A percentile compares a stretch with the other conserved stretches of the same genome.
Conservation (phyloP, 1,140 invertebrate species). For the Littorina saxatilis region DNA sequence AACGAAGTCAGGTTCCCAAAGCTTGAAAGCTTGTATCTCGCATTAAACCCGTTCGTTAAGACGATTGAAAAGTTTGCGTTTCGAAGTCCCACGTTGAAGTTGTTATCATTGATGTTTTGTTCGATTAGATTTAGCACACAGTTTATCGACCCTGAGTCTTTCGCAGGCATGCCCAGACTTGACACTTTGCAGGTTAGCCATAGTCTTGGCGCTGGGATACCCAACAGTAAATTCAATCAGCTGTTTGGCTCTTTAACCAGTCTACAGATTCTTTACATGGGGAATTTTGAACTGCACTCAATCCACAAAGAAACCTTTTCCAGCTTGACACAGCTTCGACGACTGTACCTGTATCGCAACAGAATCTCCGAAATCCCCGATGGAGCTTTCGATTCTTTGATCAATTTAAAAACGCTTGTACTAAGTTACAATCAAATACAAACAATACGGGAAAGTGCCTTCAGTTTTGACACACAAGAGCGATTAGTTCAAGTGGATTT, state of each 20-base stretch:
- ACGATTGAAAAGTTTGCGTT: neutral
- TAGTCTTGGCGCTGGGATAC: neutral
- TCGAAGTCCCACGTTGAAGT: neutral
- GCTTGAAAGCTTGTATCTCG: neutral
- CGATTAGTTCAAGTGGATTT: neutral
- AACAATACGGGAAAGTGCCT: neutral
- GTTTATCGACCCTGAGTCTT: neutral
- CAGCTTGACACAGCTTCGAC: neutral
- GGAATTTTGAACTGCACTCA: no score
- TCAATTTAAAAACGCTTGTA: neutral
- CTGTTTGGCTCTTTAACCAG: neutral
- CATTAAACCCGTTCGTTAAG: neutral
- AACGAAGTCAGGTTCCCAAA: neutral
- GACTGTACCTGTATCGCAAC: neutral
- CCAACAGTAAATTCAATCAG: neutral
- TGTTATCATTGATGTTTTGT: neutral
- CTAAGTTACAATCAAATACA: neutral
- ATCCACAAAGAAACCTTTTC: neutral
- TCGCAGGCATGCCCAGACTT: neutral
- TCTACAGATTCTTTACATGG: neutral
- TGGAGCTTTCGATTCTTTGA: slow-evolving; percentile 4
- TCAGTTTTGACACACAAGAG: neutral
- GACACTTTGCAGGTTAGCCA: neutral
- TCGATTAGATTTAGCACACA: neutral
- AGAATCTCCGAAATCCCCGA: neutral